Conservation (phyloP, 2,888 invertebrate species). For the Coenonympha arcania region DNA sequence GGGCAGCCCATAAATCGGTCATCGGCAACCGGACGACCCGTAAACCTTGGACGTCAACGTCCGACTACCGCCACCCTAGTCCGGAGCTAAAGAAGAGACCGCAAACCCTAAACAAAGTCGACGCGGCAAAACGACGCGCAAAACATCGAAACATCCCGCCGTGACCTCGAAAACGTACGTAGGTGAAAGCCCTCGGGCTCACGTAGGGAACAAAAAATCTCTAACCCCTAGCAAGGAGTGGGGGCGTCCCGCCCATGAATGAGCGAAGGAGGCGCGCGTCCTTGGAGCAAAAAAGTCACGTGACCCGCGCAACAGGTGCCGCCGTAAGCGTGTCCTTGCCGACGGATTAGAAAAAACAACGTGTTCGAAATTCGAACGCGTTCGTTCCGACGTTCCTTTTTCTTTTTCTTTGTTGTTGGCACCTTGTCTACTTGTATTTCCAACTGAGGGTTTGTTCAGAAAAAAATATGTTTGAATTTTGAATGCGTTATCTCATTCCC, state of each 20-base stretch:
- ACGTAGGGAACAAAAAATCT: constrained; percentile 71
- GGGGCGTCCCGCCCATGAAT: constrained; percentile 68
- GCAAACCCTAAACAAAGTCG: constrained; percentile 44
- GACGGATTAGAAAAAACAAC: constrained; percentile 53
- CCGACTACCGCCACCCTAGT: constrained; percentile 25
- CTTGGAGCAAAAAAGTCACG: constrained; percentile 74
- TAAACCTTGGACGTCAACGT: constrained; percentile 23
- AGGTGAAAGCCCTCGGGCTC: constrained; percentile 71
- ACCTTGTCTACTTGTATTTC: not conserved
- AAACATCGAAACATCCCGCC: constrained; percentile 66
- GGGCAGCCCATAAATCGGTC: not conserved
- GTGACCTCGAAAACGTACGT: constrained; percentile 72
- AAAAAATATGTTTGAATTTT: too few relatives aligned
- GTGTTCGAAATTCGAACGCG: constrained; percentile 30
- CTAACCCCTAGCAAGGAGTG: constrained; percentile 64
- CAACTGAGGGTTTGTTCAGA: constrained; percentile 2
- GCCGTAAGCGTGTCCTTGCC: constrained; percentile 68
- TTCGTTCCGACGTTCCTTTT: constrained; percentile 9
- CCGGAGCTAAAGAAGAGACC: constrained; percentile 31
- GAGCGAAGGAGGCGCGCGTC: constrained; percentile 72
- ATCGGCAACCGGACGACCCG: constrained; percentile 8
- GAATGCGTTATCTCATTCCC: too few relatives aligned
- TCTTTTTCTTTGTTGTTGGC: constrained; percentile 13
- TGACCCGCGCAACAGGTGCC: constrained; percentile 72
- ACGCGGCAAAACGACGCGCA: constrained; percentile 53